Percentiles rank a stretch among this genome's conserved stretches.
phyloP scores from a whole-genome alignment of 1,140 invertebrate genomes.

The Venustaconcha ellipsiformis region DNA sequence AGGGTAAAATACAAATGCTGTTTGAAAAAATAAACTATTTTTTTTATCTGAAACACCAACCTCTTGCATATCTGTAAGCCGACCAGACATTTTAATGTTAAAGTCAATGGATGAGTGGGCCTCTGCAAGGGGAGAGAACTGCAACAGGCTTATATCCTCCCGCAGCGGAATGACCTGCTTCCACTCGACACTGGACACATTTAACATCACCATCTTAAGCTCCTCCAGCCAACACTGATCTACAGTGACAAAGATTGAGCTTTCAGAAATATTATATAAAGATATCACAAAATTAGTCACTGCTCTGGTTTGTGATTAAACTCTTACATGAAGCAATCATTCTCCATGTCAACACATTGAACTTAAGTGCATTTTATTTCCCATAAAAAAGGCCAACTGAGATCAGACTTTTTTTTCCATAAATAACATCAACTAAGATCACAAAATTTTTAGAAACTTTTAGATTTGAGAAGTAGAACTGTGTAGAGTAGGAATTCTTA shows the following conservation, averaged over 20 bases:
- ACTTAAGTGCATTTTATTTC: too few species aligned
- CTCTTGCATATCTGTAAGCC: constrained; percentile 58
- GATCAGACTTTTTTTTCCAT: too few species aligned
- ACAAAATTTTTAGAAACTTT: too few species aligned
- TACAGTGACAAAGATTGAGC: constrained; percentile 17
- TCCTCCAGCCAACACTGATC: constrained; percentile 55
- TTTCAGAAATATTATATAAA: not conserved
- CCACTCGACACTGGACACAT: constrained; percentile 48
- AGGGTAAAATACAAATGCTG: too few species aligned
- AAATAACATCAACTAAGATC: too few species aligned
- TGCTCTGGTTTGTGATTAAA: not conserved
- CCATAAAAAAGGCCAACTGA: too few species aligned
- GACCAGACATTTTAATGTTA: constrained; percentile 42
- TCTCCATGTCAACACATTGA: not conserved
- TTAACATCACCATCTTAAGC: constrained; percentile 38
- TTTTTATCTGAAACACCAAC: constrained; percentile 27
- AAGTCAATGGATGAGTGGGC: constrained; percentile 60
- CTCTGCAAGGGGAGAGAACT: constrained; percentile 62
- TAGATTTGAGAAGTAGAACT: too few species aligned
- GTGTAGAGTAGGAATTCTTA: too few species aligned
- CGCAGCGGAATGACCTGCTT: constrained; percentile 62
- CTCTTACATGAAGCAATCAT: not conserved
- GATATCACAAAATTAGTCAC: not conserved
- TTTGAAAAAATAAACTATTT: not conserved
- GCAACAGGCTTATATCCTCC: constrained; percentile 67